Base-by-base conservation (phyloP, 2,113 vertebrate genomes). In the Oryzias curvinotus region DNA sequence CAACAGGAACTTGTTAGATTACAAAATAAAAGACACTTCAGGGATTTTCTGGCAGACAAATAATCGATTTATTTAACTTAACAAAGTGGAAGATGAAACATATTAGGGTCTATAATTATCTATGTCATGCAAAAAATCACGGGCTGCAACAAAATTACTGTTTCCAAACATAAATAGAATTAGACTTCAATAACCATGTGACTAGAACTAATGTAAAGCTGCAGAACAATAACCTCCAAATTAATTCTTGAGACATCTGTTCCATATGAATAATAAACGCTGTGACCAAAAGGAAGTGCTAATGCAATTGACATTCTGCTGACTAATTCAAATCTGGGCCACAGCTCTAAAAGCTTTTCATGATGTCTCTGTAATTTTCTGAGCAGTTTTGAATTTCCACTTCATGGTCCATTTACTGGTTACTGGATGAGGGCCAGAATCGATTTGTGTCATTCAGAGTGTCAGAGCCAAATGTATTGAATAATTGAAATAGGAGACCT, bases 241-340 rank as follows among this genome's bases (percentile, higher is more conserved):
- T 81, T 68, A 26, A 64, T 57, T 76, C 56, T 54, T 1, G 12
- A 53, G 43, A 63, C 19, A 47, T 57, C 56, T 70, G 51, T 62
- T 53, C 7, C 26, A 18, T 18, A 53, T 84, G 81, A 85, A 84
- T 81, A 86, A 85, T 67, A 36, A 70, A 82, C 59, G 58, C 46
- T 42, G 48, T 71, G 73, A 73, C 66, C 62, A 54, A 14, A 0
- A 14, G 41, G 62, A 63, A 45, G 30, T 10, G 57, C 64, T 36
- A 77, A 77, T 64, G 50, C 43, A 51, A 50, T 17, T 54, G 75
- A 75, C 80, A 63, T 25, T 36, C 42, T 57, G 83, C 78, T 82
- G 71, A 72, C 54, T 70, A 57, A 74, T 57, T 63, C 7, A 14
- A 79, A 67, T 54, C 43, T 57, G 42, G n/a, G 56, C 62, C 47